Percentiles rank a stretch among this genome's conserved stretches.
Conservation (phyloP, 2,113 vertebrate species). For the Vulpes ferrilata region DNA sequence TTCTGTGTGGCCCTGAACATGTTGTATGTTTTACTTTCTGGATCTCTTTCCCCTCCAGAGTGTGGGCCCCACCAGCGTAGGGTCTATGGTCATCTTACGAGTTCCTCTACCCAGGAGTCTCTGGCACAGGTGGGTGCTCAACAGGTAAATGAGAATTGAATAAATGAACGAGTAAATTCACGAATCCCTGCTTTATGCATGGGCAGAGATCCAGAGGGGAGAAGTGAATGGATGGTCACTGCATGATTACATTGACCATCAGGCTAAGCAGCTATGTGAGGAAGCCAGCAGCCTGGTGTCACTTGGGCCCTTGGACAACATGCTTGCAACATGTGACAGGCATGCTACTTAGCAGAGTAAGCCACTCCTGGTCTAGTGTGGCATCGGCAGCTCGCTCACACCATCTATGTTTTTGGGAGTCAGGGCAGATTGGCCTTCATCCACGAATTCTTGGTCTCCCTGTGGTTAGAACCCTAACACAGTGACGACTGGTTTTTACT, state of each 20-base stretch:
- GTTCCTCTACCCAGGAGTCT: too few species aligned
- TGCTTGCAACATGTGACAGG: not conserved
- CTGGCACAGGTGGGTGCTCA: not conserved
- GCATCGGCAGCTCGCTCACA: fast-evolving
- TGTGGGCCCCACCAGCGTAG: not conserved
- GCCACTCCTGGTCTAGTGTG: not conserved
- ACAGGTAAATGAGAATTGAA: not conserved
- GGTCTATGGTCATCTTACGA: fast-evolving
- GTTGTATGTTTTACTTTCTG: not conserved
- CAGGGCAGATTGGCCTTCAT: not conserved
- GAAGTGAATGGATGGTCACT: fast-evolving
- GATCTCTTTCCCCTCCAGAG: too few species aligned
- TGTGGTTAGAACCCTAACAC: not conserved
- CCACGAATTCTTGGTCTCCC: not conserved
- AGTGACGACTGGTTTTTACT: not conserved
- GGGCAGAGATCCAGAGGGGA: not conserved
- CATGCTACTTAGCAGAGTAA: not conserved
- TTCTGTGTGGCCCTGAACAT: fast-evolving
- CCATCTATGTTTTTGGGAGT: not conserved
- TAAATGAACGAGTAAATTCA: fast-evolving
- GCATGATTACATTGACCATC: fast-evolving
- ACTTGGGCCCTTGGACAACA: not conserved
- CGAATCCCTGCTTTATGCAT: not conserved
- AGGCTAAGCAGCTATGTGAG: fast-evolving
- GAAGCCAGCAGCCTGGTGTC: fast-evolving